phyloP scores from a whole-genome alignment of 2,888 invertebrate genomes.

The Sabellastarte sp. region DNA sequence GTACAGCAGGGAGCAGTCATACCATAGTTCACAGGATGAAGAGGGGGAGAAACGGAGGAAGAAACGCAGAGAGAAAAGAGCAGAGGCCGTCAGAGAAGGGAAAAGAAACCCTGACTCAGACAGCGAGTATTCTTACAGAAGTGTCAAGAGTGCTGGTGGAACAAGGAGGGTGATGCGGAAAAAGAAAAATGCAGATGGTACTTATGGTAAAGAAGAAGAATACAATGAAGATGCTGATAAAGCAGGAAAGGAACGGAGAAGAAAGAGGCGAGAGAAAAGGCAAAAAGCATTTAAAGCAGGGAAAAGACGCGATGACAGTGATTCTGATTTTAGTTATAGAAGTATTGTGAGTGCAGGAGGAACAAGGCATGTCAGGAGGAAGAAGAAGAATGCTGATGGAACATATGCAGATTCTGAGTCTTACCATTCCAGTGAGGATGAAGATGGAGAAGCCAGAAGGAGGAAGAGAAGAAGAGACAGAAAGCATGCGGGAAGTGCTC shows the following conservation, averaged over 20 bases:
- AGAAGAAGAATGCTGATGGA: slow-evolving; percentile 48
- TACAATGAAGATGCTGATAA: slow-evolving; percentile 45
- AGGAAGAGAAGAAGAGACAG: slow-evolving; percentile 49
- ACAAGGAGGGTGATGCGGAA: slow-evolving; percentile 49
- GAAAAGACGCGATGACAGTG: slow-evolving; percentile 46
- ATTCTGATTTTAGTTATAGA: slow-evolving; percentile 54
- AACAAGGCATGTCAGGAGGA: slow-evolving; percentile 47
- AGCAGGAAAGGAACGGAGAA: slow-evolving; percentile 20
- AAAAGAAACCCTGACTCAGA: slow-evolving; percentile 47
- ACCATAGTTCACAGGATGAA: slow-evolving; percentile 52
- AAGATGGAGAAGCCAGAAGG: slow-evolving; percentile 48
- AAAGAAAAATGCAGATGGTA: slow-evolving; percentile 49
- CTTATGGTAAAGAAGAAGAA: slow-evolving; percentile 47
- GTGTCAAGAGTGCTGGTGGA: slow-evolving; percentile 51
- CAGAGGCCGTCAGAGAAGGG: slow-evolving; percentile 26
- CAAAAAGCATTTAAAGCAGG: slow-evolving; percentile 41
- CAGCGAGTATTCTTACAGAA: slow-evolving; percentile 54
- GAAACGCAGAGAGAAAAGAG: slow-evolving; percentile 45
- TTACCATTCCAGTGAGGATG: slow-evolving; percentile 53
- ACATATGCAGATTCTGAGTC: slow-evolving; percentile 50
- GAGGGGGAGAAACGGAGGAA: slow-evolving; percentile 48
- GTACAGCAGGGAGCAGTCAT: slow-evolving; percentile 48
- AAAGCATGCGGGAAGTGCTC: slow-evolving; percentile 51
- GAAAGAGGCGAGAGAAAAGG: slow-evolving; percentile 32
- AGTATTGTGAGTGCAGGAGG: slow-evolving; percentile 54